Conservation (phyloP, 2,888 invertebrate species). For the Oxystoma pomonae region DNA sequence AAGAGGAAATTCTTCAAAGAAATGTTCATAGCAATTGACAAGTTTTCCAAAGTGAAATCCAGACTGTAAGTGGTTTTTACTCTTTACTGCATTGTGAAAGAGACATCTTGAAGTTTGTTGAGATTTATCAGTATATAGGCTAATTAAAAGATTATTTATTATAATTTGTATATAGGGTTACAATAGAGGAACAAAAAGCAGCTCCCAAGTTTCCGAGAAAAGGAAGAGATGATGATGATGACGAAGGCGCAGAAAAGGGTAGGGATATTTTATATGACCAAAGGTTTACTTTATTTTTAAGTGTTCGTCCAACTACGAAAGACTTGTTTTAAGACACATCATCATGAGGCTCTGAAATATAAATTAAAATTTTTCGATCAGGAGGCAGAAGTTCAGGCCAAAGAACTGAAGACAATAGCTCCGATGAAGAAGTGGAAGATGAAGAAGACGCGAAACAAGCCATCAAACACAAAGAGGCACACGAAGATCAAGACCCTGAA, state of each 20-base stretch:
- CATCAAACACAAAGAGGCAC: slow-evolving; percentile 41
- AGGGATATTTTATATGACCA: no score
- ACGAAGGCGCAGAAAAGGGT: slow-evolving; percentile 40
- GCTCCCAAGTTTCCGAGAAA: slow-evolving; percentile 2
- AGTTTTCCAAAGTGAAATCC: slow-evolving; percentile 53
- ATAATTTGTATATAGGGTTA: no score
- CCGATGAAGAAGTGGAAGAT: slow-evolving; percentile 65
- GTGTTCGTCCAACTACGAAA: no score
- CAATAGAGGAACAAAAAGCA: slow-evolving; percentile 41
- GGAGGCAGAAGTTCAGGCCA: background rate
- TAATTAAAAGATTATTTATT: no score
- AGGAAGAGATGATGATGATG: slow-evolving; percentile 28
- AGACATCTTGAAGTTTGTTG: no score
- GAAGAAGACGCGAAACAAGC: slow-evolving; percentile 49
- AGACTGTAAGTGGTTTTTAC: slow-evolving; percentile 50
- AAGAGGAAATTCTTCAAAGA: slow-evolving; percentile 66
- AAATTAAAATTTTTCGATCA: no score
- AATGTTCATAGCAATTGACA: slow-evolving; percentile 61
- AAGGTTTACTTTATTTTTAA: no score
- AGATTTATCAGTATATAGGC: no score
- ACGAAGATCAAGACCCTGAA: slow-evolving; percentile 52
- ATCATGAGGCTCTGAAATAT: no score
- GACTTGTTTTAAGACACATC: no score
- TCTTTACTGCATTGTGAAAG: no score
- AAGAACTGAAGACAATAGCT: slow-evolving; percentile 48